Evolutionary conservation across 2,113 vertebrate genomes (phyloP), one percentile per base, ranked within the genome.

Genomic region (Bubo bubo): DNA sequence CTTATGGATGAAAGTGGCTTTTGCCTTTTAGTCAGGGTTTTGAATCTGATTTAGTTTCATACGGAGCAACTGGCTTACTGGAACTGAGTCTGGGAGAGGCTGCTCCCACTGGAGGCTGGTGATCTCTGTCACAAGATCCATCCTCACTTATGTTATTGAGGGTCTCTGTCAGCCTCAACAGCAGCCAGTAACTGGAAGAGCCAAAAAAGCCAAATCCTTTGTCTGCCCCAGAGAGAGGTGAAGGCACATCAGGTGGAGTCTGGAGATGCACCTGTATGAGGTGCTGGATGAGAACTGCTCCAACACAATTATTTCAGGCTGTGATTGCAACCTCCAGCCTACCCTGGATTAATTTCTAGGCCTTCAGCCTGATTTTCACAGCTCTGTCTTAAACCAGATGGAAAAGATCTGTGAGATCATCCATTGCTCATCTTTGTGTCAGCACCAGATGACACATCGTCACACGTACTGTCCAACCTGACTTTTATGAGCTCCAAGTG

Each of bases 391-490:
- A 90, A 94, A 91, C 68, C 85, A 86, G 87, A 90, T 82, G 70
- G 76, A 94, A 90, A 81, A 88, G 72, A 63, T 80, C 62, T 47
- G 56, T 84, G 75, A 93, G 85, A 76, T 85, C 91, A 95, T 55
- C 73, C 84, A 79, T 71, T 91, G 88, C 93, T 87, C 82, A 94
- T 71, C 59, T 74, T 68, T 93, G 86, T 92, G 93, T 94, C 86
- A 94, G 70, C 82, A 86, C n/a, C 37, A 74, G 66, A 90, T 93
- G 86, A 95, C 79, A 90, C 77, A 95, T 74, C 7, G 3, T 89
- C 86, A 92, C 88, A 75, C 64, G 77, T 26, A 72, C 83, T 0
- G 0, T 90, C 86, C 23, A 20, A 72, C 28, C 37, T 35, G 43
- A 86, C 58, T 79, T 59, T 37, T 79, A 89, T 0, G 7, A 70